Conservation (phyloP, 2,113 vertebrate genomes). For the Nipponia nippon region DNA sequence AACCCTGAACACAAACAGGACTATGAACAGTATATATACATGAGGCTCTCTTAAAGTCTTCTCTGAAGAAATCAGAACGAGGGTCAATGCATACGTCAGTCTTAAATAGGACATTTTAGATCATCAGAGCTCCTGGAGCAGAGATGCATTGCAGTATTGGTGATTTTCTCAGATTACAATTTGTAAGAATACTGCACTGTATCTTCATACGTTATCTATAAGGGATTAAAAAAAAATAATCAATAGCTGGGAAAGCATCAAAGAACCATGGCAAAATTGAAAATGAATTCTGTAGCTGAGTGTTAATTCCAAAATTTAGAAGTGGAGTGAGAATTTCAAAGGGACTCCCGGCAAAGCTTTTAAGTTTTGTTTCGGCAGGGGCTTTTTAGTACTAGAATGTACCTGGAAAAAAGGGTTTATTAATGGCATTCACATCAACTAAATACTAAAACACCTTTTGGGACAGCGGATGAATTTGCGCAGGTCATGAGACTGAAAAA, state of each 20-base stretch:
- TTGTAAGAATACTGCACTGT: background rate
- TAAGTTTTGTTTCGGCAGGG: background rate
- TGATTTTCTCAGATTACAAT: background rate
- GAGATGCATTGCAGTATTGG: background rate
- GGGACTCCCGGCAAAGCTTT: background rate
- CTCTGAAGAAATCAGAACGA: background rate
- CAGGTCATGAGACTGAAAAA: background rate
- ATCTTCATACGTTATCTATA: background rate
- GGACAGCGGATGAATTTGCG: background rate
- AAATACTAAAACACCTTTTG: background rate
- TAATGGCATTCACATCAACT: background rate
- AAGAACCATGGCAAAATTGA: background rate
- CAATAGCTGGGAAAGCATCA: background rate
- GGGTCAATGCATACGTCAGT: background rate
- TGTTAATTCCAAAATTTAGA: background rate
- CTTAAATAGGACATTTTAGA: background rate
- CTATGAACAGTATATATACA: background rate
- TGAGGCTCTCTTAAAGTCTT: background rate
- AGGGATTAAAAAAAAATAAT: background rate
- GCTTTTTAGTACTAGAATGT: background rate
- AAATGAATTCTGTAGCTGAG: background rate
- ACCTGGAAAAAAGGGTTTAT: background rate
- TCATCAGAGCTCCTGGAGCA: background rate
- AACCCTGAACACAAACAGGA: background rate
- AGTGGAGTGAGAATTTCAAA: background rate